phyloP scores from a whole-genome alignment of 2,113 vertebrate species.

The Crotophaga sulcirostris region DNA sequence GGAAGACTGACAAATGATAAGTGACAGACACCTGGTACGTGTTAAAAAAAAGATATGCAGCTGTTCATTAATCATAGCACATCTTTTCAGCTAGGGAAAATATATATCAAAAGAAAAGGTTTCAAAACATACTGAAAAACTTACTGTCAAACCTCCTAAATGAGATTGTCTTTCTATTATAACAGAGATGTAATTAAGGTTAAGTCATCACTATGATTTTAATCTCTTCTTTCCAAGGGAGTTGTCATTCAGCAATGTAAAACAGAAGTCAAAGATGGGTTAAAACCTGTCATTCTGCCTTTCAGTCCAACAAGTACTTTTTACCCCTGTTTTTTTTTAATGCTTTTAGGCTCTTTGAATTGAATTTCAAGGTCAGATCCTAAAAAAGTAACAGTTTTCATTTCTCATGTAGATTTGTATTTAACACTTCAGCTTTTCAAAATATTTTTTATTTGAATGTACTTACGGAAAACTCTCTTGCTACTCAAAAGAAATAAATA shows the following conservation, averaged over 20 bases:
- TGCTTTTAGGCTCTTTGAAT: neutral
- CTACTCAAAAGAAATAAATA: neutral
- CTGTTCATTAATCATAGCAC: conserved; percentile 18
- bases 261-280: neutral
- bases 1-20: conserved; percentile 59
- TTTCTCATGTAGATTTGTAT: neutral
- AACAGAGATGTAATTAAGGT: neutral
- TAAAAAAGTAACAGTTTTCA: neutral
- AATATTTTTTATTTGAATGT: neutral
- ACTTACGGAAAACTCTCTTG: neutral
- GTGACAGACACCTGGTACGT: conserved; percentile 3
- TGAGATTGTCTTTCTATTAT: neutral
- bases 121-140: conserved; percentile 26
- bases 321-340: neutral
- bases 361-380: neutral
- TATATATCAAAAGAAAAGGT: neutral
- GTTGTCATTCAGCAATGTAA: neutral
- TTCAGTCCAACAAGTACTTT: neutral
- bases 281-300: neutral
- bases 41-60: conserved; percentile 2
- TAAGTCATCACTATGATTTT: neutral
- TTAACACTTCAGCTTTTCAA: neutral
- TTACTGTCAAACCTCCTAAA: neutral
- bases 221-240: neutral
- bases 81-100: conserved; percentile 18